Conservation (phyloP, 2,888 invertebrate genomes). For the Leucoma salicis region DNA sequence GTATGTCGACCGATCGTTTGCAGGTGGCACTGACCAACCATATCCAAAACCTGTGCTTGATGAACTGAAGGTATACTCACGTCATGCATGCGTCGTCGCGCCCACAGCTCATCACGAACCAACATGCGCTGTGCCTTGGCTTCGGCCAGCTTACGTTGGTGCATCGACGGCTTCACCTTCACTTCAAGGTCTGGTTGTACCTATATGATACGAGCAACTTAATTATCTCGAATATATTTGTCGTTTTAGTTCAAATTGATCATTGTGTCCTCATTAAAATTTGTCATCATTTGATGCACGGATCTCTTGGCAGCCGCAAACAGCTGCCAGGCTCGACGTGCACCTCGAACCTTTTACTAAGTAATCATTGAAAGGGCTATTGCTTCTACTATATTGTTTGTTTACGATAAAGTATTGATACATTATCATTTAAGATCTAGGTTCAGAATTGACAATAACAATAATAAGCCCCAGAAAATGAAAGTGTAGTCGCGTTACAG, state of each 20-base stretch:
- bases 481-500: too few relatives aligned
- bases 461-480: too few relatives aligned
- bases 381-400: too few relatives aligned
- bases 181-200: slow-evolving; percentile 95
- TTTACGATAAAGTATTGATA: too few relatives aligned
- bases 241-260: neutral
- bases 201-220: slow-evolving; percentile 34
- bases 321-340: slow-evolving; percentile 69
- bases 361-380: slow-evolving; percentile 75
- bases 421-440: too few relatives aligned
- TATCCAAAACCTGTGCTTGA: too few relatives aligned
- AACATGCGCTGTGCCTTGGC: slow-evolving; percentile 92
- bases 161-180: slow-evolving; percentile 96
- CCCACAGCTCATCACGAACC: slow-evolving; percentile 86
- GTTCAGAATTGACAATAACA: too few relatives aligned
- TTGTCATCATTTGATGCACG: slow-evolving; percentile 66
- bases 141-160: slow-evolving; percentile 89
- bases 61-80: slow-evolving; percentile 45
- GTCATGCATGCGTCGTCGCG: slow-evolving; percentile 84
- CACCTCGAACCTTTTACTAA: slow-evolving; percentile 81
- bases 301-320: slow-evolving; percentile 62
- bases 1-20: too few relatives aligned
- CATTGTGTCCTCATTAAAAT: slow-evolving; percentile 60
- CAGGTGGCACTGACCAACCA: too few relatives aligned
- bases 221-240: neutral